Base-by-base conservation (phyloP, 53 echinoderm and acorn worm species). In the Paracentrotus lividus region DNA sequence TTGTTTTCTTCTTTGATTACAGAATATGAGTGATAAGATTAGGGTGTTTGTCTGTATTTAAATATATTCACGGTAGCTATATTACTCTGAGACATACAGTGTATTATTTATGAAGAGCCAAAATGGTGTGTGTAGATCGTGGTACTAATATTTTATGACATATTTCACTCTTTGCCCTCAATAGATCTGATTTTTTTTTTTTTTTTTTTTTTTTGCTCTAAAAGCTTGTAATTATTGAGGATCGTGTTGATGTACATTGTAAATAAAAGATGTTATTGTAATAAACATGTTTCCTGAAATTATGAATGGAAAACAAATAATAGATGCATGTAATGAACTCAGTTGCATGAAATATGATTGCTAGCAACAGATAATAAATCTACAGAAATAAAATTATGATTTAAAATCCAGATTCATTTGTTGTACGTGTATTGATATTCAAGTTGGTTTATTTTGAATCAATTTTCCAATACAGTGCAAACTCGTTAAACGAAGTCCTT, bases 381-480 rank as follows among this genome's bases (percentile, higher is more conserved):
- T 13, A 44, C 12, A 81, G 33, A n/a, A 81, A 81, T 81, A 81
- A 81, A 81, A 81, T n/a, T 49, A 81, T 81, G 81, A 81, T 81
- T 81, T 81, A 9, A 26, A 1, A 81, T 81, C 26, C 81, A 47
- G 47, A 40, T 40, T 26, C 12, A 72, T 20, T 72, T 40, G 40
- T 72, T 27, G 15, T 6, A 18, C 0, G 72, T 36, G 40, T 72
- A 33, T 42, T 40, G 9, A n/a, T n/a, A n/a, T n/a, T n/a, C n/a
- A n/a, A n/a, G n/a, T n/a, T n/a, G n/a, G n/a, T n/a, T n/a, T n/a
- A n/a, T n/a, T n/a, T n/a, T n/a, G n/a, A n/a, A n/a, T n/a, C n/a
- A n/a, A n/a, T n/a, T n/a, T n/a, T n/a, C n/a, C n/a, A n/a, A n/a
- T n/a, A n/a, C n/a, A n/a, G n/a, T n/a, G n/a, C n/a, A n/a, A n/a